A percentile compares a stretch with the other conserved stretches of the same genome.
These are phyloP conservation scores for Epizoanthus rinbou DNA, from an alignment of 92 coral and sea anemone species.

Conservation along the genomic window DNA sequence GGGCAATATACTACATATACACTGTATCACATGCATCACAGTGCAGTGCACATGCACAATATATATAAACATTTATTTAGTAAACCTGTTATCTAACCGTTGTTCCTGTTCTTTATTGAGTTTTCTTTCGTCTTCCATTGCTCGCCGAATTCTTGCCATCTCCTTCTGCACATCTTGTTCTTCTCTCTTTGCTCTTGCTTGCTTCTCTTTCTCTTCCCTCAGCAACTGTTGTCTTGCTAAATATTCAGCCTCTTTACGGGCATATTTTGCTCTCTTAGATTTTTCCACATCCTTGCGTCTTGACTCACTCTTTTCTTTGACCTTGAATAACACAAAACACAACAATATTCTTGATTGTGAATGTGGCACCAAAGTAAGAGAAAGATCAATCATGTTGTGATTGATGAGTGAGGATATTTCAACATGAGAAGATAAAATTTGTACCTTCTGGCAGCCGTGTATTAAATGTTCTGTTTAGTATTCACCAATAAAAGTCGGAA, in stretches of 20 bases:
- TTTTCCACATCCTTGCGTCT: constrained; percentile 75
- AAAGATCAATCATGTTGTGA: too few relatives aligned
- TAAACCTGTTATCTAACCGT: constrained; percentile 45
- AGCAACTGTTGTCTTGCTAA: constrained; percentile 90
- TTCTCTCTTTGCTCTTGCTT: constrained; percentile 68
- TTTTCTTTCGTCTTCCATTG: constrained; percentile 83
- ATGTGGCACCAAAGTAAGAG: too few relatives aligned
- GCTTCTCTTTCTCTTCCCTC: constrained; percentile 88
- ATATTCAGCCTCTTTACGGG: constrained; percentile 85
- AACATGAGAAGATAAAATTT: too few relatives aligned
- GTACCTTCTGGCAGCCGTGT: too few relatives aligned
- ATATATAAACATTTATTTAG: too few relatives aligned
- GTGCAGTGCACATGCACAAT: too few relatives aligned
- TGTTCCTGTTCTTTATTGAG: constrained; percentile 66
- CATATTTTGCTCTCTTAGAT: constrained; percentile 69
- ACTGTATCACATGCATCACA: too few relatives aligned
- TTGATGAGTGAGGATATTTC: too few relatives aligned
- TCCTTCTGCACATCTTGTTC: constrained; percentile 85
- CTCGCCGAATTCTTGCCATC: constrained; percentile 87
- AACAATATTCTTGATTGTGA: too few relatives aligned
- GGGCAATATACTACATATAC: too few relatives aligned
- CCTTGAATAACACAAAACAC: constrained; percentile 48
- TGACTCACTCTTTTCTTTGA: constrained; percentile 82
- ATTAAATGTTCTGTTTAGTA: too few relatives aligned
- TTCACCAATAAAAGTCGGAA: too few relatives aligned